Evolutionary conservation across 2,888 invertebrate species (phyloP).

Genomic region (Pammene aurita): DNA sequence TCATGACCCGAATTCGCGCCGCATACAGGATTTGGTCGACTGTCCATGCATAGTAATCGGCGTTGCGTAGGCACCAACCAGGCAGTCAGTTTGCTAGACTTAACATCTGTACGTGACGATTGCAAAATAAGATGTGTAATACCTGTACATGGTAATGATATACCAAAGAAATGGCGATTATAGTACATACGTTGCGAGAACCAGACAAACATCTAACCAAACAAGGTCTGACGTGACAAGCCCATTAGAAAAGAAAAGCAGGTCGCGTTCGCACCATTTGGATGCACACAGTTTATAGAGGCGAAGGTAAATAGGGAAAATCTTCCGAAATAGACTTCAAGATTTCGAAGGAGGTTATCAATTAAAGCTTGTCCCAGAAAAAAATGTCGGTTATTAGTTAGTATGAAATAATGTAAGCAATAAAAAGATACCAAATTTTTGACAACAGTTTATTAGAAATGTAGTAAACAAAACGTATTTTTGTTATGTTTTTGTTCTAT

Average conservation of each 20-base stretch:
- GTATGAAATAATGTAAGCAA: no score
- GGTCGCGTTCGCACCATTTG: neutral
- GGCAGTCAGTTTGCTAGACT: slow-evolving; percentile 37
- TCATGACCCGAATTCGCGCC: slow-evolving; percentile 72
- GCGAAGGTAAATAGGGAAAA: neutral
- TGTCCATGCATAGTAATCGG: slow-evolving; percentile 59
- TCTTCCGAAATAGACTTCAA: neutral
- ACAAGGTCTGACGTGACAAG: neutral
- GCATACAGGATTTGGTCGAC: slow-evolving; percentile 64
- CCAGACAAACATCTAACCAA: neutral
- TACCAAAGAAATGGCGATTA: neutral
- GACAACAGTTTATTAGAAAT: no score
- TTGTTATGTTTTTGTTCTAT: no score
- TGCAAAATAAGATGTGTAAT: slow-evolving; percentile 41
- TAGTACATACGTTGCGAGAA: neutral
- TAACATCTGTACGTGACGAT: slow-evolving; percentile 46
- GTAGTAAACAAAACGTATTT: no score
- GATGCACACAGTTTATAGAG: neutral
- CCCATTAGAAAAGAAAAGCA: neutral
- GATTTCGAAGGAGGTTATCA: no score
- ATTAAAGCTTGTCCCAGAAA: no score
- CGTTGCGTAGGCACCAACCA: slow-evolving; percentile 27
- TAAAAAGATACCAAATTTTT: no score
- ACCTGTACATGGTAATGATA: slow-evolving; percentile 1
- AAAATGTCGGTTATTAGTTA: no score